Percentiles rank a stretch among this genome's conserved stretches.
Evolutionary conservation across 1,140 invertebrate genomes (phyloP).

Genomic region (Lepidurus apus): DNA sequence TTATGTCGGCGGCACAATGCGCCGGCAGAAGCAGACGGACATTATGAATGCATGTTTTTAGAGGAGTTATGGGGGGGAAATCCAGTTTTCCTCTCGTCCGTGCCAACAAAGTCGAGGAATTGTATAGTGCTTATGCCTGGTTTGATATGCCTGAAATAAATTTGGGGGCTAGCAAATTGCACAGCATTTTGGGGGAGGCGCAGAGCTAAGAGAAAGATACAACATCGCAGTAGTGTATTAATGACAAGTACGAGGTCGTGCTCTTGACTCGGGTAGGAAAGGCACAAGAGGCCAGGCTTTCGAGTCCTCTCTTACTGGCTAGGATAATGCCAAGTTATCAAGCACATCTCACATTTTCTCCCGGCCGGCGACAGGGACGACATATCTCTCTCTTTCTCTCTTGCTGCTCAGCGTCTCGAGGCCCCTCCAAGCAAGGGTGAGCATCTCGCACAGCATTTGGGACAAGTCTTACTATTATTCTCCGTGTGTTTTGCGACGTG

Average conservation of each 20-base stretch:
- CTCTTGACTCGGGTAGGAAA: background rate
- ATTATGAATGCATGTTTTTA: background rate
- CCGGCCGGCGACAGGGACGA: background rate
- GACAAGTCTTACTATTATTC: background rate
- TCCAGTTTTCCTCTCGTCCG: too few relatives aligned
- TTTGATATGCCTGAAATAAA: background rate
- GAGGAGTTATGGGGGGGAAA: too few relatives aligned
- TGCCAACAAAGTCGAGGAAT: too few relatives aligned
- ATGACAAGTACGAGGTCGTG: constrained; percentile 18
- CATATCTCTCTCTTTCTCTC: background rate
- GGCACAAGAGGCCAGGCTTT: background rate
- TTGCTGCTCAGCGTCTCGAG: background rate
- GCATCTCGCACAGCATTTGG: background rate
- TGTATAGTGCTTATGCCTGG: too few relatives aligned
- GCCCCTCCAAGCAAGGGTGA: background rate
- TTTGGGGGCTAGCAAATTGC: background rate
- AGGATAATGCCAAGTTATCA: constrained; percentile 19
- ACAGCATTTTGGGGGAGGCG: background rate
- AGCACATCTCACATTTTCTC: background rate
- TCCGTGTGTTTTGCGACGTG: background rate
- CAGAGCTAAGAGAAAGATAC: background rate
- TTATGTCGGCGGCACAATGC: background rate
- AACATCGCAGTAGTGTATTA: constrained; percentile 12
- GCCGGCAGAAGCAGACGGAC: background rate
- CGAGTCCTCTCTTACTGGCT: background rate